These are phyloP conservation scores for Tarsius wallacei DNA, from an alignment of 2,797 vertebrate genomes.

Conservation along the genomic window DNA sequence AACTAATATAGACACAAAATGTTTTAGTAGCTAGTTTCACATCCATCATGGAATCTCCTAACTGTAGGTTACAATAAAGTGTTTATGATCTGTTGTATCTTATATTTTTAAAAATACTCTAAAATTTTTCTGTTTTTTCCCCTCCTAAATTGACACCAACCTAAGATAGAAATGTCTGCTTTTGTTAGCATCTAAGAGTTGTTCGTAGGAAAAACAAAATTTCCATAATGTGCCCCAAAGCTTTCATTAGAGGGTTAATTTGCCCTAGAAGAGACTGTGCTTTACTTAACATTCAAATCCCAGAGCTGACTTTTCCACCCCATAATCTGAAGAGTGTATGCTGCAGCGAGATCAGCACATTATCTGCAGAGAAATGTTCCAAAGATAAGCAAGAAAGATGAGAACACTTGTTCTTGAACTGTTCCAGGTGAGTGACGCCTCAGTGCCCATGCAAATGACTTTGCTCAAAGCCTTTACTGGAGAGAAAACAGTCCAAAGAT, in stretches of 20 bases:
- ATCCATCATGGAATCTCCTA: background rate
- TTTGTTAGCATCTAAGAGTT: background rate
- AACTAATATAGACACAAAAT: background rate
- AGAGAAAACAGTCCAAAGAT: conserved; percentile 43
- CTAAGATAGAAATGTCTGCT: background rate
- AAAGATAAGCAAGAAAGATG: conserved; percentile 57
- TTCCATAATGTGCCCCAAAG: background rate
- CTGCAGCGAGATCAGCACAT: background rate
- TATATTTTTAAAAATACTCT: conserved; percentile 30
- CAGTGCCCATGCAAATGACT: background rate
- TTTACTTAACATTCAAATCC: conserved; percentile 40
- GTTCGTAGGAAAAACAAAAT: background rate
- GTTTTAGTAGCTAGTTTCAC: background rate
- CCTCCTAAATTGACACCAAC: background rate
- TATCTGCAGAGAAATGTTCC: conserved; percentile 62
- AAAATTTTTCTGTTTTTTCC: background rate
- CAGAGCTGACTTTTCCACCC: background rate
- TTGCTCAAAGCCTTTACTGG: conserved; percentile 26
- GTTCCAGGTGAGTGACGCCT: conserved; percentile 46
- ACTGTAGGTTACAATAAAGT: background rate
- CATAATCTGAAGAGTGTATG: background rate
- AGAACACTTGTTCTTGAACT: conserved; percentile 27
- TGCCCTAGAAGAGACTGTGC: background rate
- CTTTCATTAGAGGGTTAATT: background rate
- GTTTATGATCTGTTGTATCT: background rate